Evolutionary conservation across 2,113 vertebrate genomes (phyloP).

Genomic region (Zeus faber): DNA sequence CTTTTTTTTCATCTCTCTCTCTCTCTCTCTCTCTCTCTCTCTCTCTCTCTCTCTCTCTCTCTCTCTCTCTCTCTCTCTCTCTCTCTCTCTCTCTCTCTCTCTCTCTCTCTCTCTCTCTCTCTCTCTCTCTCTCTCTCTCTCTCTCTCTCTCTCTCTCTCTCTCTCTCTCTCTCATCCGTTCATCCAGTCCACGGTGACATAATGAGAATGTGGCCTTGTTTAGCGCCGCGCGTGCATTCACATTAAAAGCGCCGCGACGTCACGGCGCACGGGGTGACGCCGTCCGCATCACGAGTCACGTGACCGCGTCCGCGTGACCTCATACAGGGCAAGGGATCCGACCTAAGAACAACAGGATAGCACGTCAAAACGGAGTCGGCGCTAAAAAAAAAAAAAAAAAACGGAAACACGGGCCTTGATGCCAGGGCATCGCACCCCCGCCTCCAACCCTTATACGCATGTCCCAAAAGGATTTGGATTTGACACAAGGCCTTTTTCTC

Average conservation of each 20-base stretch:
- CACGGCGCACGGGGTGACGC: too few relatives aligned
- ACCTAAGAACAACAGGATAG: too few relatives aligned
- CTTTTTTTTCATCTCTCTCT: slow-evolving; percentile 6
- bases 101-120: slow-evolving; percentile 4
- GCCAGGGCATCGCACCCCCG: too few relatives aligned
- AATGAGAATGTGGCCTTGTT: slow-evolving; percentile 44
- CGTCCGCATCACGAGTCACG: too few relatives aligned
- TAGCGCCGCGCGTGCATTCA: slow-evolving; percentile 12
- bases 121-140: background rate
- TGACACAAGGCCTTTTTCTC: too few relatives aligned
- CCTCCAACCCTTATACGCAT: too few relatives aligned
- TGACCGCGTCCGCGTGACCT: too few relatives aligned
- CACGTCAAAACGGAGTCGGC: too few relatives aligned
- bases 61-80: background rate
- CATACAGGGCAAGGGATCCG: too few relatives aligned
- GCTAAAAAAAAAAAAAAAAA: too few relatives aligned
- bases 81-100: slow-evolving; percentile 12
- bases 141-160: slow-evolving; percentile 13
- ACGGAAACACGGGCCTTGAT: too few relatives aligned
- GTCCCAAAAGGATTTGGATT: too few relatives aligned
- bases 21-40: slow-evolving; percentile 36
- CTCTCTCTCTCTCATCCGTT: slow-evolving; percentile 36
- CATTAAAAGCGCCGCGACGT: background rate
- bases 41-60: slow-evolving; percentile 16
- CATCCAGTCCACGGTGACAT: slow-evolving; percentile 46